Evolutionary conservation across 2,113 vertebrate species (phyloP).

Genomic region (Chlamydotis undulata): DNA sequence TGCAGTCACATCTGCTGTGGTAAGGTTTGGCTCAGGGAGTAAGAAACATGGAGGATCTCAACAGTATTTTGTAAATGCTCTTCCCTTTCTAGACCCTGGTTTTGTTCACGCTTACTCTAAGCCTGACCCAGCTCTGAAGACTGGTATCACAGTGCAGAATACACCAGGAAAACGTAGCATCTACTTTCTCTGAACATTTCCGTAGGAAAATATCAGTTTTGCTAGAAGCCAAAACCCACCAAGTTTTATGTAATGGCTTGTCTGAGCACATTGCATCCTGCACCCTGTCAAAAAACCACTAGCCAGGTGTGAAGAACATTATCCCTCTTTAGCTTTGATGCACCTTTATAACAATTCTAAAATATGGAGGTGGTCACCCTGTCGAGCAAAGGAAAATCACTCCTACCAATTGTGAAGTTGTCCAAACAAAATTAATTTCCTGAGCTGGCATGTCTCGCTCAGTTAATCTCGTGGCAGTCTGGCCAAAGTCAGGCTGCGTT

Average conservation of each 20-base stretch:
- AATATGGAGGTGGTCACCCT: neutral
- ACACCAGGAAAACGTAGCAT: neutral
- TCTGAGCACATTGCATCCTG: accelerated
- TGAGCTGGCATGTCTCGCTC: neutral
- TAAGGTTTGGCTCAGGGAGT: neutral
- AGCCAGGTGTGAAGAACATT: neutral
- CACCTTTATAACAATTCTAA: neutral
- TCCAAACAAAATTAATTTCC: neutral
- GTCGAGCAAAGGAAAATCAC: neutral
- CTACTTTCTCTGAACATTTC: neutral
- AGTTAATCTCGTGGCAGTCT: neutral
- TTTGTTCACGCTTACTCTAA: neutral
- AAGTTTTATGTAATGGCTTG: neutral
- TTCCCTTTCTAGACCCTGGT: neutral
- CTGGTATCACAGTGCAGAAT: neutral
- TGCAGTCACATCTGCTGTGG: neutral
- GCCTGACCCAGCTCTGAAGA: neutral
- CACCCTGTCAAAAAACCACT: neutral
- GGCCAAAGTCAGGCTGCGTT: neutral
- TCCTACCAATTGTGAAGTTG: neutral
- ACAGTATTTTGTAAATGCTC: neutral
- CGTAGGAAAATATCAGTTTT: neutral
- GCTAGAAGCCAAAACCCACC: neutral
- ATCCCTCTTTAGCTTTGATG: neutral
- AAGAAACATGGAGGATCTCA: neutral